phyloP scores from a whole-genome alignment of 2,113 vertebrate species.

The Pterocles gutturalis region DNA sequence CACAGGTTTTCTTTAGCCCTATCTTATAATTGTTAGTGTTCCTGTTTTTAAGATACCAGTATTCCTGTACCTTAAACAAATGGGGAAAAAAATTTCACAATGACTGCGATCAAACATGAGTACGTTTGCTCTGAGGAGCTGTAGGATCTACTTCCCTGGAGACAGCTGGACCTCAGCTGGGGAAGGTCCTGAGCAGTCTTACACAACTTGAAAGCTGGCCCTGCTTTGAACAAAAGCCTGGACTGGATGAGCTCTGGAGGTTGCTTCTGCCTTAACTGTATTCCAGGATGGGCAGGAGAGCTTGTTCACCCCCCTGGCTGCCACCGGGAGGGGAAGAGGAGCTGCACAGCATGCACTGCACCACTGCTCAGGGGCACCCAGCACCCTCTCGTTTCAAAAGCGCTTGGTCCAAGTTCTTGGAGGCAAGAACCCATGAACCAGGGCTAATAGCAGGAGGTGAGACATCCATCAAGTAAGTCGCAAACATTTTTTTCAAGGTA shows the following conservation, averaged over 20 bases:
- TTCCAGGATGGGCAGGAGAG: neutral
- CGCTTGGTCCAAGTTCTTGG: neutral
- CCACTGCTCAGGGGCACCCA: neutral
- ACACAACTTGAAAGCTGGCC: neutral
- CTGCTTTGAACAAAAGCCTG: neutral
- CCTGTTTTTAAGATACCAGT: neutral
- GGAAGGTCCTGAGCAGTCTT: neutral
- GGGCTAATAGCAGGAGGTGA: conserved; percentile 31
- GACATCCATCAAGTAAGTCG: neutral
- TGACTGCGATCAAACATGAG: fast-evolving
- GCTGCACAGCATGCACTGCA: neutral
- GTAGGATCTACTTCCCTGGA: neutral
- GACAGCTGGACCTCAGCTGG: neutral
- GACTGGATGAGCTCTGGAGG: neutral
- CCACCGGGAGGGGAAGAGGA: neutral
- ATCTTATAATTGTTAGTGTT: neutral
- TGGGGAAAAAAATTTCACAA: neutral
- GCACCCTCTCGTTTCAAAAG: neutral
- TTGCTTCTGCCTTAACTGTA: neutral
- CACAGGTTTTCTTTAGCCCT: neutral
- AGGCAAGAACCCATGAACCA: conserved; percentile 20
- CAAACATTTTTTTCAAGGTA: conserved; percentile 23
- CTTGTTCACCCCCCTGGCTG: neutral
- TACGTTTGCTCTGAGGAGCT: neutral
- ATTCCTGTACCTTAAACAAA: neutral